These are phyloP conservation scores for Orthosia cruda DNA, from an alignment of 2,888 invertebrate genomes.

Conservation along the genomic window DNA sequence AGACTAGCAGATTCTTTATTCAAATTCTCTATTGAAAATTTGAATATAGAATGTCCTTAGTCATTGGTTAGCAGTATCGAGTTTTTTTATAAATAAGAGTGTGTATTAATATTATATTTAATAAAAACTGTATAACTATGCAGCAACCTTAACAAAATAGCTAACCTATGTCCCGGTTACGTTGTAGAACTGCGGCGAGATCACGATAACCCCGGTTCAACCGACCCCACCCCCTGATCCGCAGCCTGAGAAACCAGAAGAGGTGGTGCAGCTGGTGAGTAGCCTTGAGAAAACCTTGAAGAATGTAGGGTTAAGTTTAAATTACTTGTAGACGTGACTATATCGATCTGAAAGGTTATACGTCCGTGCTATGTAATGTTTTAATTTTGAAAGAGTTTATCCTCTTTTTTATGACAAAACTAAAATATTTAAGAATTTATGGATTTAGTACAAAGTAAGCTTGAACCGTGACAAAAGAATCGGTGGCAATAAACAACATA, in stretches of 20 bases:
- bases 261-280: conserved; percentile 88
- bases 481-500: no score
- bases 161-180: conserved; percentile 1
- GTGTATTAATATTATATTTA: neutral
- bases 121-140: neutral
- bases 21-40: no score
- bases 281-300: conserved; percentile 2
- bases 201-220: conserved; percentile 92
- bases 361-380: neutral
- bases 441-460: no score
- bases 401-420: no score
- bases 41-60: no score
- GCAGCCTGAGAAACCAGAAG: conserved; percentile 84
- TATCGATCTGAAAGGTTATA: neutral
- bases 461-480: no score
- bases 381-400: neutral
- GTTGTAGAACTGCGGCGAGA: conserved; percentile 91
- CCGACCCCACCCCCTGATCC: conserved; percentile 84
- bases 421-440: no score
- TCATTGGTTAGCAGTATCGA: no score
- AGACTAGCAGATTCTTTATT: no score
- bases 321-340: neutral
- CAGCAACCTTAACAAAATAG: neutral
- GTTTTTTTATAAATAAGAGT: no score
- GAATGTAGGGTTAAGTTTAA: neutral